Evolutionary conservation across 1,140 invertebrate genomes (phyloP).

Genomic region (Hestina assimilis): DNA sequence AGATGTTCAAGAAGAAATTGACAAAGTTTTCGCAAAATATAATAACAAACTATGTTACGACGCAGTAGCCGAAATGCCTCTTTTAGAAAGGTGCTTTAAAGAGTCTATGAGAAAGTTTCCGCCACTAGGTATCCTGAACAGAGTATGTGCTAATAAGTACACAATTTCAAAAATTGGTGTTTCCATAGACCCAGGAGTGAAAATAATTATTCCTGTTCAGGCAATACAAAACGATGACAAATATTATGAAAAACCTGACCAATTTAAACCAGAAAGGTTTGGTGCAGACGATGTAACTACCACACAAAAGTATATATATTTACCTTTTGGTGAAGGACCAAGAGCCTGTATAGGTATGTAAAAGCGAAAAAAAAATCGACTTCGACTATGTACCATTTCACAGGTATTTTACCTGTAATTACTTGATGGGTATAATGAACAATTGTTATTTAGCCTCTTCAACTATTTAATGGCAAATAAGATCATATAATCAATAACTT

Average conservation of each 20-base stretch:
- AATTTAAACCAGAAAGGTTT: conserved; percentile 24
- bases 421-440: no score
- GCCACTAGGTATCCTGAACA: conserved; percentile 10
- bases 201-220: conserved; percentile 27
- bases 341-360: conserved; percentile 35
- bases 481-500: no score
- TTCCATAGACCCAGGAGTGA: conserved; percentile 28
- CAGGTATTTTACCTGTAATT: no score
- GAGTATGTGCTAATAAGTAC: conserved; percentile 22
- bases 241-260: conserved; percentile 22
- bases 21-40: conserved; percentile 22
- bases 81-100: conserved; percentile 22
- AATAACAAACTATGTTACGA: conserved; percentile 31
- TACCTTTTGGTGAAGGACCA: conserved; percentile 31
- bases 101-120: conserved; percentile 31
- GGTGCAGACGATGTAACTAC: not conserved
- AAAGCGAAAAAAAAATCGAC: no score
- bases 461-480: no score
- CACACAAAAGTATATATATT: conserved; percentile 11
- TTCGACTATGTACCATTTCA: no score
- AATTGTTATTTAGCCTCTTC: no score
- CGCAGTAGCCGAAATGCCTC: conserved; percentile 19
- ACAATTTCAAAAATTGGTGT: conserved; percentile 21
- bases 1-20: conserved; percentile 26
- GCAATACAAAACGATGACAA: conserved; percentile 25